These are phyloP conservation scores for Chorisops tibialis DNA, from an alignment of 2,888 invertebrate species.

Conservation along the genomic window DNA sequence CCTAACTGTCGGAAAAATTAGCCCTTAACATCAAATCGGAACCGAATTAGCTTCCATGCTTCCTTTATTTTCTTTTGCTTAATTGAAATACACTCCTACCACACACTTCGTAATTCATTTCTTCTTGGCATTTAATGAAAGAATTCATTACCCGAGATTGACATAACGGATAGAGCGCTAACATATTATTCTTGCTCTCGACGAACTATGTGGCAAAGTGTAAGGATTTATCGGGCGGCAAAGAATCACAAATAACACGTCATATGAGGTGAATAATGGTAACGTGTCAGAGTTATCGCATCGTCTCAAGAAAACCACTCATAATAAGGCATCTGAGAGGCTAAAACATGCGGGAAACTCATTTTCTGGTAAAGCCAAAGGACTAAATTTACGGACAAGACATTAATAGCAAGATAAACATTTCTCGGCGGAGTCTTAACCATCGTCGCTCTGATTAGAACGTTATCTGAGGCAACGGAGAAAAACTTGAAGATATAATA, in stretches of 20 bases:
- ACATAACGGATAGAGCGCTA: not conserved
- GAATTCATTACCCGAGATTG: slow-evolving; percentile 7
- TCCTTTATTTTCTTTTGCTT: not conserved
- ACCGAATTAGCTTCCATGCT: not conserved
- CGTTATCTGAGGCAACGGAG: not conserved
- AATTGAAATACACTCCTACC: not conserved
- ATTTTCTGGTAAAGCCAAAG: no score
- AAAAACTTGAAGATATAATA: not conserved
- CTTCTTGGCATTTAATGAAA: not conserved
- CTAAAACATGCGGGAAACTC: not conserved
- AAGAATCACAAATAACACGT: no score
- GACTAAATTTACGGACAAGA: not conserved
- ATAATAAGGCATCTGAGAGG: not conserved
- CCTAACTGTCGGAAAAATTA: not conserved
- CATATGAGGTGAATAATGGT: not conserved
- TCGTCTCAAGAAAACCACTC: not conserved
- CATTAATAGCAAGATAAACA: slow-evolving; percentile 14
- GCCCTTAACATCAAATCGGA: not conserved
- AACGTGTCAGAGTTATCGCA: not conserved
- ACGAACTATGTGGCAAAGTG: not conserved
- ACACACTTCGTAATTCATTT: not conserved
- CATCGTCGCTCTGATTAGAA: slow-evolving; percentile 1
- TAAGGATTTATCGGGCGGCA: no score
- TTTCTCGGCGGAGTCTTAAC: not conserved
- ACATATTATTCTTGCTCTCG: no score